phyloP scores from a whole-genome alignment of 1,140 invertebrate species.

The Temnothorax nylanderi region DNA sequence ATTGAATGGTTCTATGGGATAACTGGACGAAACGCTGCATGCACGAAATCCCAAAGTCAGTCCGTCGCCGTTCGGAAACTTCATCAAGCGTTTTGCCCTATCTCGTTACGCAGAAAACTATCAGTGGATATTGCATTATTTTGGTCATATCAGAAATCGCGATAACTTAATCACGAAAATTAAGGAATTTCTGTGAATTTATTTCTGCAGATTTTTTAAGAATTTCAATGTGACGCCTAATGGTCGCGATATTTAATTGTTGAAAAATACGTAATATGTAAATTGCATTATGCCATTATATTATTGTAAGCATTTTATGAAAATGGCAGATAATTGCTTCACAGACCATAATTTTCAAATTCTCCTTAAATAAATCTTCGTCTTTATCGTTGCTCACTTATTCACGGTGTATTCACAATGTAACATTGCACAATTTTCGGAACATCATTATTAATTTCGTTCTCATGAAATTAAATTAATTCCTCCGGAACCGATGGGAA shows the following conservation, averaged over 20 bases:
- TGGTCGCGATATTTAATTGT: not conserved
- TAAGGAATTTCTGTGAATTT: not conserved
- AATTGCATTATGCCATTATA: not conserved
- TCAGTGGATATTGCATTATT: not conserved
- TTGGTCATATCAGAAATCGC: not conserved
- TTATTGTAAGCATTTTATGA: not conserved
- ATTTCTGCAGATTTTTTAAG: not conserved
- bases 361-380: not conserved
- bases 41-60: slow-evolving; percentile 9
- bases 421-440: slow-evolving; percentile 13
- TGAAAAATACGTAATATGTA: not conserved
- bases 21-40: slow-evolving; percentile 11
- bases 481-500: slow-evolving; percentile 3
- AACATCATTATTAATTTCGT: slow-evolving; percentile 44
- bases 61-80: slow-evolving; percentile 17
- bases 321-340: not conserved
- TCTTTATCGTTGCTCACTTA: slow-evolving; percentile 21
- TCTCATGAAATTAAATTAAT: slow-evolving; percentile 63
- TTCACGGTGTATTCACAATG: not conserved
- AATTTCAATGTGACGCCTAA: not conserved
- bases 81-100: slow-evolving; percentile 28
- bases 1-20: slow-evolving; percentile 40
- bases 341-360: not conserved
- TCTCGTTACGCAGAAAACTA: not conserved
- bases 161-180: not conserved